Base-by-base conservation (phyloP, 2,888 invertebrate species). In the Microplitis deprimator region DNA sequence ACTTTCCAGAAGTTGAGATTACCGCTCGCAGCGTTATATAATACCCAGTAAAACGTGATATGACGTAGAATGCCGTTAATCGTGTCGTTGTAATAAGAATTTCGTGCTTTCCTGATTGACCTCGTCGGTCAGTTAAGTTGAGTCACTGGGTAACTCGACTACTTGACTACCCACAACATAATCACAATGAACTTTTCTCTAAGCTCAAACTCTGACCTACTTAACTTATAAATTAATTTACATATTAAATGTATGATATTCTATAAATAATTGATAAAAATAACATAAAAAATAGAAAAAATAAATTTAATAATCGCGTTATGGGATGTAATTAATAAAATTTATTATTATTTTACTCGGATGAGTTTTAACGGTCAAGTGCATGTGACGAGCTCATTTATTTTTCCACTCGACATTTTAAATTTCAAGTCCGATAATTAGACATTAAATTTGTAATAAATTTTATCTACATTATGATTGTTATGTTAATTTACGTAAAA, bases 331-430 rank as follows among this genome's bases (percentile, higher is more conserved):
- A 59, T 69, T 69, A 69, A 20, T 40, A 8, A 17, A 10, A 69
- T 20, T 41, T 67, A 67, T 39, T 50, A 10, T 67, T 17, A 62
- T 39, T 68, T 61, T 70, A 50, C 17, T 20, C 60, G 61, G 77
- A 79, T 77, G 77, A 73, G 71, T 73, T 77, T 29, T 76, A 62
- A 73, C 40, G 73, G 75, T 77, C 78, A 77, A 76, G 80, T 78
- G 80, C 80, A 83, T 81, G 80, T 64, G 76, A 50, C 8, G 13
- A 60, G 70, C 71, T 77, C 70, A 78, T 80, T 79, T 81, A 81
- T 77, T 76, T 64, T 67, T 41, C 60, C n/a, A 41, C 29, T 70
- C 68, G 65, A 68, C 68, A 80, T 79, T 78, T 72, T 40, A 69
- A 77, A 81, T 82, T 77, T 73, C 39, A 29, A 7, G 29, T 38